Conservation (phyloP, 2,888 invertebrate species). For the Digitonthophagus gazella region DNA sequence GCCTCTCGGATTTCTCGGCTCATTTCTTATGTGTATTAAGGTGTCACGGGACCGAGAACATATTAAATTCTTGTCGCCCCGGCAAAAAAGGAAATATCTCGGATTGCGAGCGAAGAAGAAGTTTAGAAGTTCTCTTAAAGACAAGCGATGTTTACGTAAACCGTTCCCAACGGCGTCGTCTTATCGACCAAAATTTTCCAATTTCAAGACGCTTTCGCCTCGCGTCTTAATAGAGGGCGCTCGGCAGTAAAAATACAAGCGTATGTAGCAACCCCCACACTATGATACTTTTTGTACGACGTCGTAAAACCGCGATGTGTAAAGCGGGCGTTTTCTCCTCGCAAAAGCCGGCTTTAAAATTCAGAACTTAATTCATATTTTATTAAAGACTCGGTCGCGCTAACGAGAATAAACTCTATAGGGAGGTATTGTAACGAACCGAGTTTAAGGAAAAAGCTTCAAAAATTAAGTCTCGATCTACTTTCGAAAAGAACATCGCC, state of each 20-base stretch:
- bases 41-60: too few species aligned
- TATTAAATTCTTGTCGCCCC: neutral
- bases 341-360: neutral
- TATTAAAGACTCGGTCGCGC: neutral
- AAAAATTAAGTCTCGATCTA: too few species aligned
- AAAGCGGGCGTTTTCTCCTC: neutral
- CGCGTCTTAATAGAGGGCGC: neutral
- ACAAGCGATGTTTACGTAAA: neutral
- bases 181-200: neutral
- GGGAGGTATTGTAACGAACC: neutral
- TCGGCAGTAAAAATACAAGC: neutral
- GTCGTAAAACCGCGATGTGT: neutral
- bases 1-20: neutral
- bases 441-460: too few species aligned
- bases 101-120: neutral
- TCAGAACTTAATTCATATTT: neutral
- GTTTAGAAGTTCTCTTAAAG: neutral
- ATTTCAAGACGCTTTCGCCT: neutral
- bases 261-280: neutral
- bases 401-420: neutral
- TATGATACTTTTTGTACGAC: neutral
- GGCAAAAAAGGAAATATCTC: neutral
- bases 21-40: neutral
- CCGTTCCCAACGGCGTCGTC: neutral
- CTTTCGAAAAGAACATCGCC: too few species aligned